phyloP scores from a whole-genome alignment of 37 sponge, comb jelly and placozoan genomes.

The Eunapius fragilis region DNA sequence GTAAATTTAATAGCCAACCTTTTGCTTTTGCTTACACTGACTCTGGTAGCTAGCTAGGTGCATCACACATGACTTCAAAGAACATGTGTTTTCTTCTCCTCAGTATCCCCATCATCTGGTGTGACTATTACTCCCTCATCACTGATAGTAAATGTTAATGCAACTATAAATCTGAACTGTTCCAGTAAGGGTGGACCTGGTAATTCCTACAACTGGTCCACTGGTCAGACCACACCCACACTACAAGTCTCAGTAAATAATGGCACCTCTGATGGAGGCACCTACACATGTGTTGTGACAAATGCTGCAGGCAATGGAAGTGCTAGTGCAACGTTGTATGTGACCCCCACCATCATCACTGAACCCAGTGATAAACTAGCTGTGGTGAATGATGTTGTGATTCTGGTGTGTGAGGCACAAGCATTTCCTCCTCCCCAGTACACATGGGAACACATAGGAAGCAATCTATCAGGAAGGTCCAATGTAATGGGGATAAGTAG shows the following conservation, averaged over 20 bases:
- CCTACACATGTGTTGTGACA: constrained; percentile 54
- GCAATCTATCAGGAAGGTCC: no score
- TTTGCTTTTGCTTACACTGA: no score
- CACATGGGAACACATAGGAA: constrained; percentile 22
- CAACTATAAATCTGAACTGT: constrained; percentile 34
- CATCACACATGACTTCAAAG: no score
- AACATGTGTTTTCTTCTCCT: no score
- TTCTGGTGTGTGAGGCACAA: constrained; percentile 40
- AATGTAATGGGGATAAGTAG: not conserved
- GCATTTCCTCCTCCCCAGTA: constrained; percentile 38
- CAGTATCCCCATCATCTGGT: constrained; percentile 36
- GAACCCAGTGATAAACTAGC: constrained; percentile 3
- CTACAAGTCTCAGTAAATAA: constrained; percentile 6
- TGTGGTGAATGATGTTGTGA: constrained; percentile 2
- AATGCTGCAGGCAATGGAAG: constrained; percentile 64
- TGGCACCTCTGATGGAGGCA: constrained; percentile 59
- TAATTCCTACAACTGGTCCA: constrained; percentile 39
- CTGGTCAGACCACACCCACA: not conserved
- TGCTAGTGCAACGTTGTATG: constrained; percentile 14
- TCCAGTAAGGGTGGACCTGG: constrained; percentile 52
- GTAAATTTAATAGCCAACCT: no score
- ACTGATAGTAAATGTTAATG: not conserved
- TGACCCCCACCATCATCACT: constrained; percentile 13
- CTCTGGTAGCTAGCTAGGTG: no score
- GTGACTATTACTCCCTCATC: constrained; percentile 20